phyloP scores from a whole-genome alignment of 2,888 invertebrate species.

The Meiosimyza decipiens region DNA sequence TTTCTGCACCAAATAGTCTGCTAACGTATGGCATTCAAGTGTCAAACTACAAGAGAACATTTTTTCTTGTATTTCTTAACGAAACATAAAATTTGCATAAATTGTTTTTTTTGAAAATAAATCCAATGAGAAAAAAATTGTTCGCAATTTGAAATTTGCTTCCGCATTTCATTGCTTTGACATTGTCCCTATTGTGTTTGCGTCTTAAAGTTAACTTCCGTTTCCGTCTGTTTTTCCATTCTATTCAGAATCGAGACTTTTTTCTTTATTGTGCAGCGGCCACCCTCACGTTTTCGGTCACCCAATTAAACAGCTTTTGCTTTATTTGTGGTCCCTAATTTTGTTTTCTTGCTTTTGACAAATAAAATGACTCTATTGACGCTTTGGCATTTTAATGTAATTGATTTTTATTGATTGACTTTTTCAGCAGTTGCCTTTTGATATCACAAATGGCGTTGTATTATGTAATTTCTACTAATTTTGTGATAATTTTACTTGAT shows the following conservation, averaged over 20 bases:
- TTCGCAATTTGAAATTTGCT: neutral
- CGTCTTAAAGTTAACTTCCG: conserved; percentile 24
- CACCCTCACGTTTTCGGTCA: no score
- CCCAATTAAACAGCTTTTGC: no score
- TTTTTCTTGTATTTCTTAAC: neutral
- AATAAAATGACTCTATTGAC: neutral
- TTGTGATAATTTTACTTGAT: no score
- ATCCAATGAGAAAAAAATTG: neutral
- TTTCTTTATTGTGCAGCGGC: no score
- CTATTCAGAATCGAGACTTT: conserved; percentile 11
- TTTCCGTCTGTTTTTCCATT: conserved; percentile 18
- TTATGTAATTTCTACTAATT: no score
- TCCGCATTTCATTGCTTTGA: neutral
- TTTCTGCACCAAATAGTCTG: neutral
- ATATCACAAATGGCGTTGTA: no score
- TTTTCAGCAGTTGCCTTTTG: neutral
- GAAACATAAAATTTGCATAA: conserved; percentile 17
- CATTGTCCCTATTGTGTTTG: conserved; percentile 4
- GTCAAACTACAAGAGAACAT: neutral
- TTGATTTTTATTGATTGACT: conserved; percentile 27
- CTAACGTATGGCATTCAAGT: neutral
- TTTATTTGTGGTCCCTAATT: no score
- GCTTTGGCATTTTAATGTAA: conserved; percentile 21
- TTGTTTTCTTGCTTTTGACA: no score
- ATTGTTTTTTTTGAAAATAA: conserved; percentile 5